phyloP scores from a whole-genome alignment of 2,113 vertebrate genomes.

The Corythoichthys haematopterus region DNA sequence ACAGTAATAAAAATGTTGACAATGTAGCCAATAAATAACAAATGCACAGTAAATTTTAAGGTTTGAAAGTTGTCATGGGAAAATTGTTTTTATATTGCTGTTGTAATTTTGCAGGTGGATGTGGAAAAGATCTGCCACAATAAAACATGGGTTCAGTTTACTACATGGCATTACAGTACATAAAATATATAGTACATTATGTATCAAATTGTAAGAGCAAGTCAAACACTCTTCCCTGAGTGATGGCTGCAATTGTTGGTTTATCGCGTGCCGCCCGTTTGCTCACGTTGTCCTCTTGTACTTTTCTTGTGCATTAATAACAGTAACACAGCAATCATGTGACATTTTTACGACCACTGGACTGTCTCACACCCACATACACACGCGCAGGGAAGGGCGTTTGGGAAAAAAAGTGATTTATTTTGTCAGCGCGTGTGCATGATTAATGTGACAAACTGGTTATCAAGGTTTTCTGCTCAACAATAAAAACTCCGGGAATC shows the following conservation, averaged over 20 bases:
- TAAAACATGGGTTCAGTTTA: too few relatives aligned
- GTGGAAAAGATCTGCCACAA: too few relatives aligned
- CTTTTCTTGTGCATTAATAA: background rate
- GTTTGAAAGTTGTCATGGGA: too few relatives aligned
- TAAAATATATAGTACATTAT: background rate
- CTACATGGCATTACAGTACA: background rate
- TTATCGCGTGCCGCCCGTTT: background rate
- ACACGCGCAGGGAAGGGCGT: background rate
- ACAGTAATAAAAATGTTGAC: too few relatives aligned
- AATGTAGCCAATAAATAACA: too few relatives aligned
- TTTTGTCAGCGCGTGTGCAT: background rate
- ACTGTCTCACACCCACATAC: constrained; percentile 20
- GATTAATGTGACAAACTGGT: background rate
- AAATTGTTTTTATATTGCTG: too few relatives aligned
- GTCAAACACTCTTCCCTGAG: background rate
- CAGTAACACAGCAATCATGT: background rate
- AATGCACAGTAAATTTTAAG: too few relatives aligned
- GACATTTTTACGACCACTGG: constrained; percentile 34
- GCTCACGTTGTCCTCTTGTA: constrained; percentile 1
- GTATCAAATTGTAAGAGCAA: too few relatives aligned
- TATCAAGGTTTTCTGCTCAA: background rate
- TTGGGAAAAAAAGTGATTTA: background rate
- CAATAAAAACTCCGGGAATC: background rate
- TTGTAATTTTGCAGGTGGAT: too few relatives aligned
- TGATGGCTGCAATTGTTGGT: background rate